Base-by-base conservation (phyloP, 2,797 vertebrate genomes). In the Sebastes taczanowskii region DNA sequence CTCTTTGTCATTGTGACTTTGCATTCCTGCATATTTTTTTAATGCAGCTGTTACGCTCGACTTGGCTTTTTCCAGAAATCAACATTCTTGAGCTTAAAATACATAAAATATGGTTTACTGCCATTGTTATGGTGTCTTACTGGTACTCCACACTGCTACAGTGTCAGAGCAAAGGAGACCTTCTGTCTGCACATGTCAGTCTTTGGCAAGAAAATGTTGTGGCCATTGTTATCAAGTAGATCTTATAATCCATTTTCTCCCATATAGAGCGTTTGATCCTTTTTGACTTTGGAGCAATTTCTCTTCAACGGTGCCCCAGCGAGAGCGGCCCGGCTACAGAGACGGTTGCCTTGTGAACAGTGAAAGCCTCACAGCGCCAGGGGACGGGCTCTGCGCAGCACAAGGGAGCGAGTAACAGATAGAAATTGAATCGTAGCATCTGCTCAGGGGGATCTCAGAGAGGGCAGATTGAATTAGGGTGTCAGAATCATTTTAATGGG, bases 381-480 rank as follows among this genome's bases (percentile, higher is more conserved):
- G 89, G 84, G 90, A 92, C 62, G 2, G 60, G 77, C 81, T 77
- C 69, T 22, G 59, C 34, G 82, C 73, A 67, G 83, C 88, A 90
- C 84, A 53, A 82, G 91, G 83, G 89, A 93, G 77, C 56, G 79
- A 87, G 87, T 80, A 88, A 86, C 86, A 91, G 84, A 88, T 83
- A 92, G 66, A 90, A 92, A 94, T 95, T 92, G 87, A 94, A 94
- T 93, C 78, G 81, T 79, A 92, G 80, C 87, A 85, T 94, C 91
- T 92, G 87, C 90, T 91, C 71, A 72, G 73, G 88, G 90, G 92
- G 89, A 91, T 91, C 89, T 92, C 66, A 74, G 82, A 91, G 86
- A 85, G 78, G 81, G 84, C 83, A 89, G 88, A 95, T 95, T 95
- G 78, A 94, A 94, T 94, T 92, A 93, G 89, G 85, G 90, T 84